Base-by-base conservation (phyloP, 1,140 invertebrate species). In the Argopecten irradians region DNA sequence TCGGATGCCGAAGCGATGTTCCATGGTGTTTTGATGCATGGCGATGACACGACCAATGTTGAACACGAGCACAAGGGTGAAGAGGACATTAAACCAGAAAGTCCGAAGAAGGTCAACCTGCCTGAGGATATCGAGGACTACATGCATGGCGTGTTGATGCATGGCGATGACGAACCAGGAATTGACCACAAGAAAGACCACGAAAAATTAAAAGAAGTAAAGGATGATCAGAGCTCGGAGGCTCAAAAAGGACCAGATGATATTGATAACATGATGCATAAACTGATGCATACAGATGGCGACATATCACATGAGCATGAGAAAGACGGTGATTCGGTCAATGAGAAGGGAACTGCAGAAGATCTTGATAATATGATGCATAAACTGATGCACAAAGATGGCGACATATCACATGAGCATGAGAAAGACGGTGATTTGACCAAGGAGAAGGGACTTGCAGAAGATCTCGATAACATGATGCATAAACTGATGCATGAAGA, bases 21-120 rank as follows among this genome's bases (percentile, higher is more conserved):
- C 34, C 93, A 93, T 46, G 93, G 91, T 2, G 85, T 88, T 11
- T 85, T 93, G 32, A 93, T 93, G 93, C 93, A 93, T 83, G 92
- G 92, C 0, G 93, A 91, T 35, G 84, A 85, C 0, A 87, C 84
- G 34, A 43, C 84, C 7, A 88, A 89, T 11, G 22, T 55, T 1
- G 88, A 88, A 28, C 92, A 93, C 83, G 87, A 84, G 1, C 90
- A 92, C 33, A 82, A 87, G 13, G 88, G 84, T 1, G 87, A n/a
- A 55, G 41, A 85, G 43, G 39, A 32, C 5, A n/a, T 88, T 39
- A 82, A 89, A 16, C 86, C 90, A 33, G 43, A 89, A 43, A 41
- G 83, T 13, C 41, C 33, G 0, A 39, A 36, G n/a, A 55, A 90
- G 16, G 82, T 71, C 22, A 82, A 86, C 34, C 91, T 90, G 19